Conservation (phyloP, 2,888 invertebrate species). For the Eilema depressum region DNA sequence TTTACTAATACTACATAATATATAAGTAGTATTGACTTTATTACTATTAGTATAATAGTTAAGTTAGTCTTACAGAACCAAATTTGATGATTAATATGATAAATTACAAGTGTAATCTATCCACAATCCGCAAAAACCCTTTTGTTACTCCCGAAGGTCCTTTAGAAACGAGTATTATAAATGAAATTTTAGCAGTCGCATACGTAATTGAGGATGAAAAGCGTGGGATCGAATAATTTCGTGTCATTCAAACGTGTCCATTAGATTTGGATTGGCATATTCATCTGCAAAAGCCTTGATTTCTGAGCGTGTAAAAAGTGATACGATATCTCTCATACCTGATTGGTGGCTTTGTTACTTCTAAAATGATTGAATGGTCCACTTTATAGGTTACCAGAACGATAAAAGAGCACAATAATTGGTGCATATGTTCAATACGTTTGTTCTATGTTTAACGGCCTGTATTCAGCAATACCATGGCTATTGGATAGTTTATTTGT, state of each 20-base stretch:
- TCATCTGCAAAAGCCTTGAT: constrained; percentile 32
- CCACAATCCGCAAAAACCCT: not conserved
- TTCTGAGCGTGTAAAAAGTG: constrained; percentile 26
- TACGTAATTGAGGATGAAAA: constrained; percentile 50
- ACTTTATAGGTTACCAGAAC: not conserved
- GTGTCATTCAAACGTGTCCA: constrained; percentile 36
- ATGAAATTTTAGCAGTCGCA: constrained; percentile 25
- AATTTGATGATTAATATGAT: not conserved
- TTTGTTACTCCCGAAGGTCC: not conserved
- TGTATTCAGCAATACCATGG: no score
- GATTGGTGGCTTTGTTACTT: constrained; percentile 26
- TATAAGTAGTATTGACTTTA: no score
- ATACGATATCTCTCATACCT: constrained; percentile 25
- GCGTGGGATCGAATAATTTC: constrained; percentile 49
- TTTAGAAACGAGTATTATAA: not conserved
- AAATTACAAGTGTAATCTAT: not conserved
- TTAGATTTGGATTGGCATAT: constrained; percentile 51
- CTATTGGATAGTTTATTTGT: no score
- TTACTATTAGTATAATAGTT: not conserved
- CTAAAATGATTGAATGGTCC: not conserved
- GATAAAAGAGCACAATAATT: not conserved
- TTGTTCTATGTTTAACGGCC: no score
- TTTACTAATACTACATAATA: not conserved
- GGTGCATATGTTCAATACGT: no score
- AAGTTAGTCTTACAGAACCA: not conserved